phyloP scores from a whole-genome alignment of 2,888 invertebrate species.

The Rugalucina vietnamica region DNA sequence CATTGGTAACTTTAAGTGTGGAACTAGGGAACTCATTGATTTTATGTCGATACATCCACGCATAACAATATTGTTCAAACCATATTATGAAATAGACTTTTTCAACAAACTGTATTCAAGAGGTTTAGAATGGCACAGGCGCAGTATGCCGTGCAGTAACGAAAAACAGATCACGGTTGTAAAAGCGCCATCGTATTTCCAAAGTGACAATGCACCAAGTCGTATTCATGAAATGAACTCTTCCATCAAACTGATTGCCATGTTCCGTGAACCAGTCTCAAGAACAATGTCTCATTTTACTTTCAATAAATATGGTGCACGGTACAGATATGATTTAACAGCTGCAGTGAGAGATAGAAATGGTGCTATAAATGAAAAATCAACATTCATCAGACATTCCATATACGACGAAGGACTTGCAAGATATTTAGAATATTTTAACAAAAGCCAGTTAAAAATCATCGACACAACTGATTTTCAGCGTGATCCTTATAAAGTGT shows the following conservation, averaged over 20 bases:
- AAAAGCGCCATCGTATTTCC: constrained; percentile 98
- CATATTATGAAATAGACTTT: constrained; percentile 29
- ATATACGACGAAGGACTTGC: constrained; percentile 89
- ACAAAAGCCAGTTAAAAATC: constrained; percentile 94
- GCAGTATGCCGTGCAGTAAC: constrained; percentile 95
- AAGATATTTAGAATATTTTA: constrained; percentile 91
- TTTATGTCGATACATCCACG: constrained; percentile 6
- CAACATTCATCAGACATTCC: constrained; percentile 52
- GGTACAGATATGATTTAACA: neutral
- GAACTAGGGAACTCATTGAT: neutral
- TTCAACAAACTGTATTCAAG: constrained; percentile 85
- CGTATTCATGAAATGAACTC: constrained; percentile 96
- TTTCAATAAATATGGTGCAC: neutral
- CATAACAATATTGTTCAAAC: constrained; percentile 23
- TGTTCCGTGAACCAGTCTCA: constrained; percentile 97
- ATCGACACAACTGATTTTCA: constrained; percentile 87
- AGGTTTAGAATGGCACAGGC: constrained; percentile 95
- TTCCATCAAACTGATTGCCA: constrained; percentile 93
- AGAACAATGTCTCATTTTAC: constrained; percentile 91
- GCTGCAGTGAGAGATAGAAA: neutral
- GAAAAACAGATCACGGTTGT: constrained; percentile 96
- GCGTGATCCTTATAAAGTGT: constrained; percentile 68
- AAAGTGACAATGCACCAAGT: constrained; percentile 96
- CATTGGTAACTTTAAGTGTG: neutral
- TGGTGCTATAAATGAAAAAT: neutral